Base-by-base conservation (phyloP, 2,888 invertebrate genomes). In the Calliopum simillimum region DNA sequence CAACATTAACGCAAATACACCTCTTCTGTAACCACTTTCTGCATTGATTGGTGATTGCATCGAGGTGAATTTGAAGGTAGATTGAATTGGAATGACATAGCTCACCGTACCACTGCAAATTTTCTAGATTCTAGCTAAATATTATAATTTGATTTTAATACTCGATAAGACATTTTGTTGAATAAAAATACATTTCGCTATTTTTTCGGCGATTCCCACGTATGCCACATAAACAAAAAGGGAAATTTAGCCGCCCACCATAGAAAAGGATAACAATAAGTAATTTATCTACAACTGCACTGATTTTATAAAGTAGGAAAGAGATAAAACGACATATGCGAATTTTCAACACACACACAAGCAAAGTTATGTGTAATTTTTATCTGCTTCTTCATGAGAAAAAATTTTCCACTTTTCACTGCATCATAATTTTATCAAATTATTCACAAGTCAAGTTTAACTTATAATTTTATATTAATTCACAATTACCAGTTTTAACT, bases 181-280 rank as follows among this genome's bases (percentile, higher is more conserved):
- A 49, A n/a, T 16, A 6, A 49, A 49, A 49, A 49, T 12, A 16
- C 13, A n/a, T 16, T 49, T 49, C 12, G n/a, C n/a, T 49, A 47
- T 47, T 62, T 62, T 49, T 64, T 13, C 16, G 44, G 61, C 46
- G 44, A 19, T 23, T 69, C 74, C 74, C 76, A 76, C 74, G 73
- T 77, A 76, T 79, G 79, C 79, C 77, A 79, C 79, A 79, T 79
- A 79, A 79, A 79, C 79, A 79, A 77, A 77, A 76, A 67, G 61
- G 33, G 68, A 59, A 64, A 62, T 56, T 25, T 53, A 70, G 44
- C 72, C 68, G 70, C 70, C 73, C 70, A 70, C 66, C 44, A 43
- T 13, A 51, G 51, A 70, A 25, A n/a, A 64, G 23, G 70, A 70
- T 51, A 59, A 44, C 53, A 13, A 47, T 55, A 72, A 21, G 11